Base-by-base conservation (phyloP, 1,140 invertebrate species). In the Leptopilina clavipes region DNA sequence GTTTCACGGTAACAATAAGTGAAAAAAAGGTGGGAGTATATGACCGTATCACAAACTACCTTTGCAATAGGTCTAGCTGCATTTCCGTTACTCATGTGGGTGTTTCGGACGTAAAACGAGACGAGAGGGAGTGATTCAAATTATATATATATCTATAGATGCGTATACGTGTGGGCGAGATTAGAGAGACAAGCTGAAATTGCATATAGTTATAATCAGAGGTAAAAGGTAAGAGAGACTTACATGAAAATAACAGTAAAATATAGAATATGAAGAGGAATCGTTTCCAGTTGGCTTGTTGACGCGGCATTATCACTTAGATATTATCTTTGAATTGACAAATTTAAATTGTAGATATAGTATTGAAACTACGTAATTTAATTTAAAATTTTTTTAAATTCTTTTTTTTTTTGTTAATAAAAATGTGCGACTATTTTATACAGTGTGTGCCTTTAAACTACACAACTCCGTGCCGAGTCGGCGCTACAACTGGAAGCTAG, bases 371-470 rank as follows among this genome's bases (percentile, higher is more conserved):
- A 79, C 77, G 78, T 40, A 79, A 82, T 79, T 79, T 80, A 82
- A 81, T 81, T n/a, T 78, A 40, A 8, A 8, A 7, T 40, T 40
- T 40, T 31, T 31, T 31, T 31, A 31, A 31, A 40, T 40, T 40
- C 9, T 40, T 8, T 40, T 40, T 3, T 31, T 31, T 31, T 40
- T 40, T 40, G 1, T 74, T 82, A 86, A 82, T 86, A 86, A 82
- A 88, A 88, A 88, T 83, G 89, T 89, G 89, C 87, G 84, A 85
- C 88, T 90, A 89, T 86, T 88, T 88, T 89, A 85, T 89, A 89
- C 87, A 89, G 87, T 88, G 87, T 83, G 87, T 89, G 87, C 86
- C 85, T 89, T 89, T 88, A 88, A 88, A 89, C 89, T 89, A 90
- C 88, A 83, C 87, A 87, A 90, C 87, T 87, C 86, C 84, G 84